phyloP scores from a whole-genome alignment of 2,797 vertebrate species.

The Danio kyathit region DNA sequence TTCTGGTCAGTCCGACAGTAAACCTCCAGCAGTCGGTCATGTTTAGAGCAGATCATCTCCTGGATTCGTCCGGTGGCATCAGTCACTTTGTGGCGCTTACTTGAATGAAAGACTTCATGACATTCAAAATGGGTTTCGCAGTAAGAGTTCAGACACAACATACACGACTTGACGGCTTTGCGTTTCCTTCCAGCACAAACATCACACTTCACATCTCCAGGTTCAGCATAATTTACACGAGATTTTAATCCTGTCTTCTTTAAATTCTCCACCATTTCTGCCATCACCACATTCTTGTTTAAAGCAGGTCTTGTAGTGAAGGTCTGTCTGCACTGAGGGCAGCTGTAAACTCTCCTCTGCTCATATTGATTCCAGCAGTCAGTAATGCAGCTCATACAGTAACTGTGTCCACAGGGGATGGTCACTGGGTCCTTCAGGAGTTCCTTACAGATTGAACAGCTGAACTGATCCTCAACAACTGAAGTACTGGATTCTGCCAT shows the following conservation, averaged over 20 bases:
- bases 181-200: neutral
- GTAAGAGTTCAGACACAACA: neutral
- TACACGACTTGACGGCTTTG: neutral
- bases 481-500: neutral
- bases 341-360: neutral
- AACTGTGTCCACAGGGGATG: slow-evolving; percentile 14
- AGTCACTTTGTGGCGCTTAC: neutral
- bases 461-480: neutral
- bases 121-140: neutral
- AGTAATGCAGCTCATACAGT: slow-evolving; percentile 7
- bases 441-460: neutral
- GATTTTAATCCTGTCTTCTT: neutral
- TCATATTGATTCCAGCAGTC: neutral
- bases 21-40: neutral
- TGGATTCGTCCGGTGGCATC: neutral
- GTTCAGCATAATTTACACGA: neutral
- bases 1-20: neutral
- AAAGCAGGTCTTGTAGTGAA: slow-evolving; percentile 18
- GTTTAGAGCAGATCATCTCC: slow-evolving; percentile 2
- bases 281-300: neutral
- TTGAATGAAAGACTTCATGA: neutral
- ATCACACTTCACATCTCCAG: neutral
- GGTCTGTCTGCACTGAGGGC: neutral
- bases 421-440: slow-evolving; percentile 8
- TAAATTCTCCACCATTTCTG: neutral